Conservation (phyloP, 2,888 invertebrate species). For the Ophonus ardosiacus region DNA sequence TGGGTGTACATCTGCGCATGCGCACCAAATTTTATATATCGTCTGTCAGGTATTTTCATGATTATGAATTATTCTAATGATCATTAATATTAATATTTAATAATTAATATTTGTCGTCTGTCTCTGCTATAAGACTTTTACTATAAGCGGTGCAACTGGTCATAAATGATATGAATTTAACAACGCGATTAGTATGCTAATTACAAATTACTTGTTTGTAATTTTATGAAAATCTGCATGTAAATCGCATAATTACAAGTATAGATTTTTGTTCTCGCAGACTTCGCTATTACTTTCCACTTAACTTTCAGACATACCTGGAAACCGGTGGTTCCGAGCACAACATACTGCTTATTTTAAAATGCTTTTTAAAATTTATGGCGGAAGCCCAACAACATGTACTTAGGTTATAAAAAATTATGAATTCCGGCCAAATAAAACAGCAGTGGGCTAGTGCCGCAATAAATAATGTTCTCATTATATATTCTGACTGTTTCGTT, state of each 20-base stretch:
- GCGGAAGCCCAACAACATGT: conserved; percentile 41
- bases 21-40: too few relatives aligned
- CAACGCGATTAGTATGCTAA: too few relatives aligned
- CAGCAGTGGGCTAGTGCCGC: background rate
- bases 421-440: conserved; percentile 38
- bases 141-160: too few relatives aligned
- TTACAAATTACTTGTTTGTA: background rate
- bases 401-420: conserved; percentile 43
- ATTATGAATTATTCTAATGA: too few relatives aligned
- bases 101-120: too few relatives aligned
- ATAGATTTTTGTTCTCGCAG: background rate
- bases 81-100: too few relatives aligned
- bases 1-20: too few relatives aligned
- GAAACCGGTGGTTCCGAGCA: conserved; percentile 26
- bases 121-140: too few relatives aligned
- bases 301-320: conserved; percentile 4
- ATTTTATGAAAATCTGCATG: background rate
- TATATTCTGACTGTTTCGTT: conserved; percentile 21
- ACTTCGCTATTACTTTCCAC: conserved; percentile 21
- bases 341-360: conserved; percentile 32
- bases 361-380: conserved; percentile 47
- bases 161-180: too few relatives aligned
- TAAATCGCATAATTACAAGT: background rate
- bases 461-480: conserved; percentile 44
- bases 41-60: too few relatives aligned